Conservation (phyloP, 2,113 vertebrate genomes). For the Rafetus swinhoei region DNA sequence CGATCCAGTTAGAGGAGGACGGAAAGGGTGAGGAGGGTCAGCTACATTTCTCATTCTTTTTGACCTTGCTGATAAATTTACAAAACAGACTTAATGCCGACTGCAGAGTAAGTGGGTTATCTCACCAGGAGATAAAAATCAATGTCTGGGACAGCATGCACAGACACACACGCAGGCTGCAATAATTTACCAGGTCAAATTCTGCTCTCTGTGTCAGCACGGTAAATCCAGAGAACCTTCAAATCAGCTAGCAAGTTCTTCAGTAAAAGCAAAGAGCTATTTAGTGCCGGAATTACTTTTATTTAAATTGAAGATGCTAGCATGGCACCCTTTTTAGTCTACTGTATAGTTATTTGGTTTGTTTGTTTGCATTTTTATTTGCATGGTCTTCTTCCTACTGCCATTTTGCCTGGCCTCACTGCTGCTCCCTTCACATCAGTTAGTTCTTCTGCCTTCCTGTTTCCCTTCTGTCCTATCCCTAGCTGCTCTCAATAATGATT, state of each 20-base stretch:
- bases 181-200: not conserved
- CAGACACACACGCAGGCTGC: not conserved
- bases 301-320: not conserved
- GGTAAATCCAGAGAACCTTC: not conserved
- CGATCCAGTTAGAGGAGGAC: not conserved
- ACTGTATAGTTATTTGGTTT: not conserved
- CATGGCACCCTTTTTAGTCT: not conserved
- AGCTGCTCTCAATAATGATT: not conserved
- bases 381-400: not conserved
- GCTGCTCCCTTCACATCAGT: rapidly evolving
- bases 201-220: not conserved
- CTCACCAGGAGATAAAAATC: not conserved
- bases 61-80: not conserved
- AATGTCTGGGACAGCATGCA: not conserved
- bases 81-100: not conserved
- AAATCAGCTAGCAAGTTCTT: not conserved
- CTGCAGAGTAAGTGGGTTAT: not conserved
- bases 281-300: not conserved
- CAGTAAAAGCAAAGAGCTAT: not conserved
- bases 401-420: not conserved
- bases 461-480: not conserved
- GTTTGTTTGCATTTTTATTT: not conserved
- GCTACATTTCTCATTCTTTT: not conserved
- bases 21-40: not conserved
- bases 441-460: not conserved